phyloP scores from a whole-genome alignment of 2,888 invertebrate genomes.

The Drosophila mimetica region DNA sequence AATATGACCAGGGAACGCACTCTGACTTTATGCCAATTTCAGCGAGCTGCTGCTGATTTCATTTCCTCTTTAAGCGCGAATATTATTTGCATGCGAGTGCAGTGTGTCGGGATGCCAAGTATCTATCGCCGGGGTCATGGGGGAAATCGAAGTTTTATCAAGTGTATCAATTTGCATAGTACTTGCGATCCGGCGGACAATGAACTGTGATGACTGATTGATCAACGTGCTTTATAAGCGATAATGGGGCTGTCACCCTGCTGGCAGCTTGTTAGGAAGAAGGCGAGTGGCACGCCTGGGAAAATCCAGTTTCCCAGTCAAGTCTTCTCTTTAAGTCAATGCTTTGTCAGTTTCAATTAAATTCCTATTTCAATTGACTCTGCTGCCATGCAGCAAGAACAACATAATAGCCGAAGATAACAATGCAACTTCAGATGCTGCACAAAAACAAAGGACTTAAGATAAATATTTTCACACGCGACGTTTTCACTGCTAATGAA shows the following conservation, averaged over 20 bases:
- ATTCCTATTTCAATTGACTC: conserved; percentile 28
- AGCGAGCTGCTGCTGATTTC: conserved; percentile 65
- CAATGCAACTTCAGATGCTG: conserved; percentile 33
- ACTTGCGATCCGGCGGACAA: conserved; percentile 35
- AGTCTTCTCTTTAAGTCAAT: background rate
- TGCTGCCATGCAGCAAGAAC: conserved; percentile 10
- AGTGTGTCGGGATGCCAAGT: conserved; percentile 19
- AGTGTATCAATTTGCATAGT: conserved; percentile 68
- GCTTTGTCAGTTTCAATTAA: conserved; percentile 17
- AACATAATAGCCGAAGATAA: conserved; percentile 33
- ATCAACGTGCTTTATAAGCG: conserved; percentile 24
- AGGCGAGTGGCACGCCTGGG: background rate
- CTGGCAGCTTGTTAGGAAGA: no score
- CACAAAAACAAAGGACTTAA: conserved; percentile 58
- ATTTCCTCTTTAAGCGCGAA: conserved; percentile 72
- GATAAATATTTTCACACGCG: conserved; percentile 79
- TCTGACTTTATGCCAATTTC: conserved; percentile 74
- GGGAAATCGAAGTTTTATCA: conserved; percentile 76
- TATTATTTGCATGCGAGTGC: conserved; percentile 70
- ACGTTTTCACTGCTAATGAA: conserved; percentile 76
- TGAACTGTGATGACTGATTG: conserved; percentile 47
- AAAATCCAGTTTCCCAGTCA: background rate
- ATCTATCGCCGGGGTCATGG: conserved; percentile 33
- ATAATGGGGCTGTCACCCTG: conserved; percentile 26
- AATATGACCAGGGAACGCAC: conserved; percentile 65